A percentile compares a stretch with the other conserved stretches of the same genome.
phyloP scores from a whole-genome alignment of 2,113 vertebrate genomes.

The Mormoops blainvillei region DNA sequence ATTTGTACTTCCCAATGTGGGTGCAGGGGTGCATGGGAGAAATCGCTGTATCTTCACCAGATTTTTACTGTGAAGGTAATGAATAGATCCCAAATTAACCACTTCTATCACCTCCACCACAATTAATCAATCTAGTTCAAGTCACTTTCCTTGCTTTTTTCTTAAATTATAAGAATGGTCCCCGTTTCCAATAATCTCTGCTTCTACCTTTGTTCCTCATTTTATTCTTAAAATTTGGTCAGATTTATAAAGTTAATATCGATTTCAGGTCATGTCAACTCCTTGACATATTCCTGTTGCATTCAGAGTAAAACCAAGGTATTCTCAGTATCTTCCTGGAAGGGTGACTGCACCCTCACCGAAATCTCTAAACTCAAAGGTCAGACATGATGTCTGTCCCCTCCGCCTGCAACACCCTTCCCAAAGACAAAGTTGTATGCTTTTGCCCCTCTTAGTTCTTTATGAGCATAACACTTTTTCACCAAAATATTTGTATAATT shows the following conservation, averaged over 20 bases:
- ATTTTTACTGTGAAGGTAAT: background rate
- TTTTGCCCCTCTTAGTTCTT: background rate
- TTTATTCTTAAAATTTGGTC: background rate
- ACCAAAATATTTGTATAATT: background rate
- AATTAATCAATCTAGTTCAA: background rate
- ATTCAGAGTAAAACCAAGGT: background rate
- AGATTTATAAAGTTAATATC: background rate
- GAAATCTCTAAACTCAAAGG: background rate
- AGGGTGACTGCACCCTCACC: accelerated
- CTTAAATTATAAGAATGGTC: background rate
- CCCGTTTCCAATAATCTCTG: background rate
- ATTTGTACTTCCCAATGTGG: background rate
- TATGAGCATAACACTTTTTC: background rate
- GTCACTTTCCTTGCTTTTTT: background rate
- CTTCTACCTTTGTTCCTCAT: background rate
- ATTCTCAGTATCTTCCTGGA: too few relatives aligned
- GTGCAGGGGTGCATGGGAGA: background rate
- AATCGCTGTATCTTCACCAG: background rate
- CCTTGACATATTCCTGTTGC: background rate
- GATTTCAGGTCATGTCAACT: background rate
- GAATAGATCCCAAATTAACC: background rate
- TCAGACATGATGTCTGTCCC: background rate
- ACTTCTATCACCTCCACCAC: background rate
- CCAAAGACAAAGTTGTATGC: background rate
- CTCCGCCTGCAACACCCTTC: background rate